phyloP scores from a whole-genome alignment of 2,797 vertebrate genomes.

The Pseudocheirus occidentalis region DNA sequence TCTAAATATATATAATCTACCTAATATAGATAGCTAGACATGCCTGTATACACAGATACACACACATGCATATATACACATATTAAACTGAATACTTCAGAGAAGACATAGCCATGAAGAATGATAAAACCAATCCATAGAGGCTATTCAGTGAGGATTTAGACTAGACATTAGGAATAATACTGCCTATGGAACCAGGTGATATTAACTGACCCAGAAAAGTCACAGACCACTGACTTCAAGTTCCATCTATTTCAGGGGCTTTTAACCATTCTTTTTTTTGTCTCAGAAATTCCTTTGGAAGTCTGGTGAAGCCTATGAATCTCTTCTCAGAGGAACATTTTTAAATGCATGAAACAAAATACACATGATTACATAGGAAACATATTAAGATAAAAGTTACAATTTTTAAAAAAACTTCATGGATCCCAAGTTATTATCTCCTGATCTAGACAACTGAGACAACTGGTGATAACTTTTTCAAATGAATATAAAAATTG shows the following conservation, averaged over 20 bases:
- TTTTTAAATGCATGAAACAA: background rate
- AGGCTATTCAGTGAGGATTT: background rate
- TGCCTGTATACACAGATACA: background rate
- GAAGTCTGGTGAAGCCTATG: background rate
- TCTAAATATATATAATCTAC: background rate
- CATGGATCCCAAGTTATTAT: background rate
- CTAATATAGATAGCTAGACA: background rate
- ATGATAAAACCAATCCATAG: background rate
- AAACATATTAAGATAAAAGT: background rate
- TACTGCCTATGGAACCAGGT: background rate
- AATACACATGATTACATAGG: background rate
- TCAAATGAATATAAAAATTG: background rate
- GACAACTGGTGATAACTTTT: background rate
- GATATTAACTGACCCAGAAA: background rate
- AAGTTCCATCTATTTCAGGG: background rate
- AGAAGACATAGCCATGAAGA: background rate
- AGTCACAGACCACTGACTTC: background rate
- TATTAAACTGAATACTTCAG: background rate
- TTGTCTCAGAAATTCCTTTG: background rate
- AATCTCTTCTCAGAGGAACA: background rate
- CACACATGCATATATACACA: background rate
- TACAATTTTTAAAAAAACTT: background rate
- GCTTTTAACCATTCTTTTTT: background rate
- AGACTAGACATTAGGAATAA: background rate
- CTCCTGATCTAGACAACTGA: background rate